These are phyloP conservation scores for Microcebus jonahi DNA, from an alignment of 2,113 vertebrate genomes.

Conservation along the genomic window DNA sequence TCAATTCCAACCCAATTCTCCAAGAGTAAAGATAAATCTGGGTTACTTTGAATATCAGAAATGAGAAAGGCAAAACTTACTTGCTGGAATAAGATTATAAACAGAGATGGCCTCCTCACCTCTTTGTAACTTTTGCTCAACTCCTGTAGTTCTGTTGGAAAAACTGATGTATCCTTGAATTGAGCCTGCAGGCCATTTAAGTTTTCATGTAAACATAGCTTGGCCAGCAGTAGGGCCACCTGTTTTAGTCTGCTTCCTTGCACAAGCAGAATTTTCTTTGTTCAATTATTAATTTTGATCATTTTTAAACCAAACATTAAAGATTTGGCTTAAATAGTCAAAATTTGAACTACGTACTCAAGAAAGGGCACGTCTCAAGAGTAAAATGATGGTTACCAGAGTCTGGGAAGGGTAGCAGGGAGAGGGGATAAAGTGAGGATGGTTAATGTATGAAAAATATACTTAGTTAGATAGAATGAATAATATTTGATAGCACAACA, in stretches of 20 bases:
- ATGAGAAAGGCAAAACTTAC: not conserved
- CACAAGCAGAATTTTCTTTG: not conserved
- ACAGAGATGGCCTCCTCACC: not conserved
- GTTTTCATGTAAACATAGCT: not conserved
- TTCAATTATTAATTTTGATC: not conserved
- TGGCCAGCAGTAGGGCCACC: not conserved
- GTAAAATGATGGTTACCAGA: too few relatives aligned
- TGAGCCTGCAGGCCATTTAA: not conserved
- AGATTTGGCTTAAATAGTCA: not conserved
- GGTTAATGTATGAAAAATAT: too few relatives aligned
- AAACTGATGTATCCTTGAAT: not conserved
- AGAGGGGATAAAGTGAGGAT: too few relatives aligned
- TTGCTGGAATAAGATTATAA: slow-evolving; percentile 11
- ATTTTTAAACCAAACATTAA: slow-evolving; percentile 30
- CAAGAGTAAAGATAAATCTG: not conserved
- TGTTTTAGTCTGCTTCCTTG: not conserved
- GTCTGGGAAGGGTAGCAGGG: too few relatives aligned
- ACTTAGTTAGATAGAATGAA: too few relatives aligned
- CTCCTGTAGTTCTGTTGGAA: not conserved
- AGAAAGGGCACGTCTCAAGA: not conserved
- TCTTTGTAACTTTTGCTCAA: not conserved
- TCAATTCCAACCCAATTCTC: not conserved
- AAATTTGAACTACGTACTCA: not conserved
- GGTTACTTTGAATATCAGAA: not conserved
- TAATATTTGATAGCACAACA: too few relatives aligned